Percentiles rank a stretch among this genome's conserved stretches.
These are phyloP conservation scores for Eulemur rubriventer DNA, from an alignment of 2,797 vertebrate species.

Conservation along the genomic window DNA sequence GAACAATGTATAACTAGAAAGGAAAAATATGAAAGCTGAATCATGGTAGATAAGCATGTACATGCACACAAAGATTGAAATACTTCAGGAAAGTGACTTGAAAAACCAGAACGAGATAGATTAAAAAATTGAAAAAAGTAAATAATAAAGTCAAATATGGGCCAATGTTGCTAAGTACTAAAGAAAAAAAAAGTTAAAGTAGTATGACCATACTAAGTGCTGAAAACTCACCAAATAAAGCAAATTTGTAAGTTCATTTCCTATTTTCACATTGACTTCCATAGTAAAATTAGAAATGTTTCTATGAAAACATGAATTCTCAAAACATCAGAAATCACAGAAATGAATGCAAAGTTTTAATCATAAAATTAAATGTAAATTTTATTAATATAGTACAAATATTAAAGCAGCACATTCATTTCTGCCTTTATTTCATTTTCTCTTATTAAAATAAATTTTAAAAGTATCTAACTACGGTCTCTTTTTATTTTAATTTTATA, in stretches of 20 bases:
- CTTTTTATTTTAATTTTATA: conserved; percentile 37
- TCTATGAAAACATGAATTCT: conserved; percentile 24
- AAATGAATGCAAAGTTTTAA: conserved; percentile 1
- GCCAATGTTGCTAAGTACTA: background rate
- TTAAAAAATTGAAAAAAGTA: conserved; percentile 28
- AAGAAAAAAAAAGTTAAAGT: conserved; percentile 14
- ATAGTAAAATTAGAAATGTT: conserved; percentile 7
- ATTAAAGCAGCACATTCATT: background rate
- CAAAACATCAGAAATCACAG: background rate
- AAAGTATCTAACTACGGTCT: background rate
- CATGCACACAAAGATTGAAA: conserved; percentile 37
- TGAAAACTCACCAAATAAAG: conserved; percentile 9
- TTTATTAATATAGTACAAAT: conserved; percentile 32
- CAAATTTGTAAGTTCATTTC: conserved; percentile 6
- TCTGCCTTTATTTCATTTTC: background rate
- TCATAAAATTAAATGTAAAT: conserved; percentile 7
- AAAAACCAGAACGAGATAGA: conserved; percentile 53
- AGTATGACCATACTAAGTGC: background rate
- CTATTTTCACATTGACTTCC: background rate
- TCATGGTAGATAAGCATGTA: conserved; percentile 11
- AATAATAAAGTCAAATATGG: conserved; percentile 11
- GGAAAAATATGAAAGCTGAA: conserved; percentile 43
- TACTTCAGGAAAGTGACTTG: conserved; percentile 42
- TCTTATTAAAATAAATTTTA: conserved; percentile 17
- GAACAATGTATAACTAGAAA: conserved; percentile 13